A percentile compares a stretch with the other conserved stretches of the same genome.
Evolutionary conservation across 2,797 vertebrate species (phyloP).

Genomic region (Tolypeutes matacus): DNA sequence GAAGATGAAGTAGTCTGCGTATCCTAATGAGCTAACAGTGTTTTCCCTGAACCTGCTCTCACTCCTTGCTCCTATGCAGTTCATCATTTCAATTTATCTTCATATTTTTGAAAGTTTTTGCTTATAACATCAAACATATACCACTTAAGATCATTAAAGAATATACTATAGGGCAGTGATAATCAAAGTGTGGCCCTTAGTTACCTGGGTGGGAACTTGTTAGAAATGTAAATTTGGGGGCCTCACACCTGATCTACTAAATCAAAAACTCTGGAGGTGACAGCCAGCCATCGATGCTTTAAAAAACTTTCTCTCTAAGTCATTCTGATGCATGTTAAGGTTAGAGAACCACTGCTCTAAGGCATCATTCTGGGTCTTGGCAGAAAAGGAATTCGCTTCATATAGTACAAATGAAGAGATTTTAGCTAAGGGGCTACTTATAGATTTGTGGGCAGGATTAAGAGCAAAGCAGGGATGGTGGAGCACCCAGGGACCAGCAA

Average conservation of each 20-base stretch:
- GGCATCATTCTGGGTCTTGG: background rate
- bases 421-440: background rate
- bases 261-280: background rate
- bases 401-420: background rate
- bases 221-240: background rate
- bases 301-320: background rate
- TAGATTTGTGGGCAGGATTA: background rate
- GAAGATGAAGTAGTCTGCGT: background rate
- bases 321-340: background rate
- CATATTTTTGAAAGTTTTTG: conserved; percentile 9
- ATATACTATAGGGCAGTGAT: background rate
- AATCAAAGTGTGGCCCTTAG: background rate
- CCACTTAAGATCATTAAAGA: background rate
- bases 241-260: background rate
- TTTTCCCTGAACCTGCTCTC: background rate
- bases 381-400: background rate
- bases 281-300: background rate
- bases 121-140: background rate
- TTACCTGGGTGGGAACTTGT: background rate
- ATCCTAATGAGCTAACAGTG: background rate
- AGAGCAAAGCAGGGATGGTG: background rate
- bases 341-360: background rate
- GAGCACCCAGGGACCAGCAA: background rate
- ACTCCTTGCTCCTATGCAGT: background rate
- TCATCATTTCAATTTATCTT: background rate